Base-by-base conservation (phyloP, 2,113 vertebrate species). In the Hyaena hyaena region DNA sequence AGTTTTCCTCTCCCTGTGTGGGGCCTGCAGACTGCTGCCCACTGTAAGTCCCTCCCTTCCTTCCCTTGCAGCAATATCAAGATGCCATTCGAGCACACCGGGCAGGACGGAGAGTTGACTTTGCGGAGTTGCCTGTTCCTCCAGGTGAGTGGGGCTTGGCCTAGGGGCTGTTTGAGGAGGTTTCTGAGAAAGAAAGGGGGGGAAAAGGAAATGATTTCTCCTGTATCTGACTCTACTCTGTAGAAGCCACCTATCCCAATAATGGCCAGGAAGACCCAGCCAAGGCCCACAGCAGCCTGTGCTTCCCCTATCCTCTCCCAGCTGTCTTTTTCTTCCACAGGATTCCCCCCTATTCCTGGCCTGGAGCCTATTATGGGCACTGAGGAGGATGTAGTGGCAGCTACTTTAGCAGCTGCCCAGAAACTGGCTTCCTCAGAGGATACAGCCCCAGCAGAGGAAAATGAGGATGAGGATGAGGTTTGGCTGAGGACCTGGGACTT, bases 341-440 rank as follows among this genome's bases (percentile, higher is more conserved):
- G 99, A 16, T 99, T 99, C 98, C 99, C 99, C 92, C 99, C 99
- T 2, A 99, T 99, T 97, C 99, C 99, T 79, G 99, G 99, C 66
- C 98, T 99, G 98, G 99, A 98, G 63, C 96, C 96, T 28, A 68
- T 98, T 0, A 19, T 45, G 5, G 98, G 98, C 65, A 35, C 26
- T 0, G 98, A 99, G 81, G 98, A 99, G 77, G 98, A 98, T 74
- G 97, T 97, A 4, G 97, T 99, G 24, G 98, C 99, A 74, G 98
- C 98, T 5, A 98, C 99, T 76, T 97, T 99, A 93, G 99, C 99
- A 97, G 98, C 98, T 43, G 99, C 99, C 66, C 98, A 97, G 96
- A 99, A 99, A 77, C 98, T 99, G 45, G 98, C 98, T 65, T 97
- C 99, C 16, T 97, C 98, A 15, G 99, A 99, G 55, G 98, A 98